Percentiles rank a stretch among this genome's conserved stretches.
Evolutionary conservation across 1,140 invertebrate species (phyloP).

Genomic region (Drosophila sp.): DNA sequence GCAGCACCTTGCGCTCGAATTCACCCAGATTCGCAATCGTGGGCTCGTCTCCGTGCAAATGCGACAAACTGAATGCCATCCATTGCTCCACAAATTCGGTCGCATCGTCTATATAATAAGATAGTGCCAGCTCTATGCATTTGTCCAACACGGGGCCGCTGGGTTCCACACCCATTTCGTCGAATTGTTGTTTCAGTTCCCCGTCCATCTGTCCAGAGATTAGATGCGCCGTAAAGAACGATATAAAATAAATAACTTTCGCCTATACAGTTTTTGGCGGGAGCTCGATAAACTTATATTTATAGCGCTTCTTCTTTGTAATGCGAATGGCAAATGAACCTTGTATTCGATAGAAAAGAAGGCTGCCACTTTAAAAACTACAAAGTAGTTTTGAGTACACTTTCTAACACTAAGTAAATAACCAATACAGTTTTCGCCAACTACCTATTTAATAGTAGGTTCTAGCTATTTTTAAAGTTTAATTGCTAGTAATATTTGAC

Average conservation of each 20-base stretch:
- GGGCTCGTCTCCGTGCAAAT: constrained; percentile 86
- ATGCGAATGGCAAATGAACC: not conserved
- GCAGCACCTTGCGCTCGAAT: constrained; percentile 88
- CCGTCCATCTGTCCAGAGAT: constrained; percentile 55
- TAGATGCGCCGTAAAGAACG: constrained; percentile 43
- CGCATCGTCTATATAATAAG: constrained; percentile 86
- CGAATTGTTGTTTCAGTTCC: constrained; percentile 78
- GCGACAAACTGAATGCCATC: constrained; percentile 88
- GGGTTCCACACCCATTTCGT: constrained; percentile 80
- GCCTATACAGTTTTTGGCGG: constrained; percentile 59
- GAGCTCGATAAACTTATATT: constrained; percentile 14
- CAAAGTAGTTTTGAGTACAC: not conserved
- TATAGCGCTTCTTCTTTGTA: constrained; percentile 7
- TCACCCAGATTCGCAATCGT: constrained; percentile 86
- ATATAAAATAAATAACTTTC: constrained; percentile 1
- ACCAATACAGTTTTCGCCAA: constrained; percentile 40
- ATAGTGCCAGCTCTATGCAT: constrained; percentile 86
- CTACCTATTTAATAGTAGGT: too few relatives aligned
- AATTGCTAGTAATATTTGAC: too few relatives aligned
- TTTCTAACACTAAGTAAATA: constrained; percentile 27
- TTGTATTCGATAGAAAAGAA: constrained; percentile 1
- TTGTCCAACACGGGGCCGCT: constrained; percentile 60
- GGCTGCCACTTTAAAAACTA: not conserved
- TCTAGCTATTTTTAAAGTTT: too few relatives aligned
- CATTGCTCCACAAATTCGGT: constrained; percentile 89